Evolutionary conservation across 2,888 invertebrate genomes (phyloP).

Genomic region (Chrysolina haemoptera): DNA sequence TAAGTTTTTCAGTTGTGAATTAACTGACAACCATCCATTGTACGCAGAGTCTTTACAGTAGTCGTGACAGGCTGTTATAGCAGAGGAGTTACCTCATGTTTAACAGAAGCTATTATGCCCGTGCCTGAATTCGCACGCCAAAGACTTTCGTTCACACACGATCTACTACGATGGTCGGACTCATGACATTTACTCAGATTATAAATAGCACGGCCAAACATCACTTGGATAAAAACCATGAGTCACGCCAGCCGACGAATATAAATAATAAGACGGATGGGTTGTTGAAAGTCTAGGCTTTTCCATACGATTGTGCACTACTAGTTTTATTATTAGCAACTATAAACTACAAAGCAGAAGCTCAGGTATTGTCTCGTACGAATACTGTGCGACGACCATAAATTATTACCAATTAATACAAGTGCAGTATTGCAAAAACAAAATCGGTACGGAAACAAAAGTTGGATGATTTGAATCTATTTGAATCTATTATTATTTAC

Average conservation of each 20-base stretch:
- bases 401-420: not conserved
- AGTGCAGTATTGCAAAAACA: not conserved
- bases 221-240: conserved; percentile 61
- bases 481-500: too few relatives aligned
- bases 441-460: not conserved
- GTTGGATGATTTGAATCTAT: not conserved
- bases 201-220: conserved; percentile 58
- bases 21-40: too few relatives aligned
- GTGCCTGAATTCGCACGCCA: not conserved
- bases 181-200: conserved; percentile 68
- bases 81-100: too few relatives aligned
- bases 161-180: conserved; percentile 11
- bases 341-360: not conserved
- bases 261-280: conserved; percentile 41
- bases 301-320: conserved; percentile 18
- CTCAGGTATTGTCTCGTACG: not conserved
- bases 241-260: conserved; percentile 52
- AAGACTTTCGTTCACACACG: conserved; percentile 15
- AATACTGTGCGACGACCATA: not conserved
- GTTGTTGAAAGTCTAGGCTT: conserved; percentile 33
- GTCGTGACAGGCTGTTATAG: too few relatives aligned
- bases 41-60: too few relatives aligned
- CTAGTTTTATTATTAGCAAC: conserved; percentile 13
- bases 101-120: too few relatives aligned
- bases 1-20: too few relatives aligned